phyloP scores from a whole-genome alignment of 2,113 vertebrate genomes.

The Brachyhypopomus occidentalis region DNA sequence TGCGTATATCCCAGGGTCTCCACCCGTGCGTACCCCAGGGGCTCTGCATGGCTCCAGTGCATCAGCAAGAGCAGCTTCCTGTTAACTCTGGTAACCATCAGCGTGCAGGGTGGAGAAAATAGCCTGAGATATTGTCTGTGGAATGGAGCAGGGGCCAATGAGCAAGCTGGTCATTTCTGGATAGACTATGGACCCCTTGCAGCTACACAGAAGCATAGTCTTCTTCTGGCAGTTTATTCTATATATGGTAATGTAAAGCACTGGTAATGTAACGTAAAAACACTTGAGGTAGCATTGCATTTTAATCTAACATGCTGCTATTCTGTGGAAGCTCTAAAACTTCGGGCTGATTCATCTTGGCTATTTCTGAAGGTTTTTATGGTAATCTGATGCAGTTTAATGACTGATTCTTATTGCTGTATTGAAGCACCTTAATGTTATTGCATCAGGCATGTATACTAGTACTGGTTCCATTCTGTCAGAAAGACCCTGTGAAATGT shows the following conservation, averaged over 20 bases:
- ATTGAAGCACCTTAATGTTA: not conserved
- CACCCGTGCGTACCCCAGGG: slow-evolving; percentile 41
- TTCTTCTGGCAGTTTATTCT: not conserved
- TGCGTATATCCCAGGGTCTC: slow-evolving; percentile 39
- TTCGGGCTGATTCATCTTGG: too few relatives aligned
- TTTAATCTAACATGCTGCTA: too few relatives aligned
- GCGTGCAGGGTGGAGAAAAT: slow-evolving; percentile 12
- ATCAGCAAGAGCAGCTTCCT: slow-evolving; percentile 36
- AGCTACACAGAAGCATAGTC: not conserved
- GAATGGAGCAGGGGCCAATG: slow-evolving; percentile 7
- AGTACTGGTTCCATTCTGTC: not conserved
- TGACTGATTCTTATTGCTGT: not conserved
- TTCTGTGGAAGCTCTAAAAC: too few relatives aligned
- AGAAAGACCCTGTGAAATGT: not conserved
- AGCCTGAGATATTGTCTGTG: slow-evolving; percentile 3
- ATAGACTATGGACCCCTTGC: not conserved
- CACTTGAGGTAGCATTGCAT: too few relatives aligned
- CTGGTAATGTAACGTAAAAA: too few relatives aligned
- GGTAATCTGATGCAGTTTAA: too few relatives aligned
- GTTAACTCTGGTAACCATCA: slow-evolving; percentile 25
- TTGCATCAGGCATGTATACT: not conserved
- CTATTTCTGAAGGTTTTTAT: too few relatives aligned
- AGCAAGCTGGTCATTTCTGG: not conserved
- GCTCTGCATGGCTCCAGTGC: slow-evolving; percentile 50
- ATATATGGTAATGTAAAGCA: too few relatives aligned